A percentile compares a stretch with the other conserved stretches of the same genome.
Evolutionary conservation across 2,888 invertebrate species (phyloP).

Genomic region (Cheilosia scutellata): DNA sequence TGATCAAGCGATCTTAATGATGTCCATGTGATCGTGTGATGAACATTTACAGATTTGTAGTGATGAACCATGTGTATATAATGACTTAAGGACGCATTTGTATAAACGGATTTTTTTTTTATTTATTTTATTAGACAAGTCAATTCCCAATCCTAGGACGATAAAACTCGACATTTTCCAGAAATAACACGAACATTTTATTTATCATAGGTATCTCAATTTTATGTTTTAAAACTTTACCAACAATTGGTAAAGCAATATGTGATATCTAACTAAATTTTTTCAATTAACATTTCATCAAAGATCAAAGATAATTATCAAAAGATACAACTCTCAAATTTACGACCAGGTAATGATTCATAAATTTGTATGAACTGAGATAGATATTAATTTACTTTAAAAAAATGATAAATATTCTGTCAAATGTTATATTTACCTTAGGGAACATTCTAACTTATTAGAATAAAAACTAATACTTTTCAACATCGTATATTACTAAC

Average conservation of each 20-base stretch:
- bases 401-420: neutral
- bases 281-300: neutral
- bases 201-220: too few relatives aligned
- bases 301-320: neutral
- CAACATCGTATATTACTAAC: neutral
- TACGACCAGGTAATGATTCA: slow-evolving; percentile 32
- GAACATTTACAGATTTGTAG: too few relatives aligned
- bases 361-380: slow-evolving; percentile 37
- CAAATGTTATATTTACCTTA: neutral
- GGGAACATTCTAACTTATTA: neutral
- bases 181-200: too few relatives aligned
- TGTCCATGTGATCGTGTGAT: too few relatives aligned
- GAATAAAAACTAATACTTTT: slow-evolving; percentile 1
- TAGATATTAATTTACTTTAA: slow-evolving; percentile 35
- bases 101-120: too few relatives aligned
- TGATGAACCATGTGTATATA: too few relatives aligned
- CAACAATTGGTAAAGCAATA: neutral
- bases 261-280: neutral
- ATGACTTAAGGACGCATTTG: too few relatives aligned
- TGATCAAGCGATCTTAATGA: too few relatives aligned
- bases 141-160: too few relatives aligned
- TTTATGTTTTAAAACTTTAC: neutral
- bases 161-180: too few relatives aligned
- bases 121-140: too few relatives aligned
- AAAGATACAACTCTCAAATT: slow-evolving; percentile 1